phyloP scores from a whole-genome alignment of 2,113 vertebrate species.

The Petromus typicus region DNA sequence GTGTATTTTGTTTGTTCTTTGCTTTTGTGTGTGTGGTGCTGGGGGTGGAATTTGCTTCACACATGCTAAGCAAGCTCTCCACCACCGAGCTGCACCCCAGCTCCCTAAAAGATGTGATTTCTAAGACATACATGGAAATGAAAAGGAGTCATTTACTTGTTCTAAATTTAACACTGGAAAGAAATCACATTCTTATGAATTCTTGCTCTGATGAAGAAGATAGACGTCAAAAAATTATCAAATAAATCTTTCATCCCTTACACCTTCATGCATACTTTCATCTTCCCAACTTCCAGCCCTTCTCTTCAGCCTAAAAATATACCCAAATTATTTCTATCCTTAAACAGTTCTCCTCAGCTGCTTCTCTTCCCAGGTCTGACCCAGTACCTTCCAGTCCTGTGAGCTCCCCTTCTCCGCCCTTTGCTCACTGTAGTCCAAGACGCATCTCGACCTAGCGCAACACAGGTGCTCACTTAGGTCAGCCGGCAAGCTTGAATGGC shows the following conservation, averaged over 20 bases:
- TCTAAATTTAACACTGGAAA: conserved; percentile 59
- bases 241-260: conserved; percentile 42
- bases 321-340: not conserved
- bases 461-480: not conserved
- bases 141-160: not conserved
- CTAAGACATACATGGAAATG: not conserved
- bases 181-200: conserved; percentile 56
- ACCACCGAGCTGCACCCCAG: not conserved
- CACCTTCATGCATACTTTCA: not conserved
- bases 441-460: not conserved
- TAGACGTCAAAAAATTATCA: conserved; percentile 32
- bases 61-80: not conserved
- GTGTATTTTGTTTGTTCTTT: not conserved
- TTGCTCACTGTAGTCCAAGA: not conserved
- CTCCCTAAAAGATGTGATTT: conserved; percentile 10
- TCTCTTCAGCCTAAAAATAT: conserved; percentile 48
- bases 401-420: not conserved
- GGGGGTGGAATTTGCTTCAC: not conserved
- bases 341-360: not conserved
- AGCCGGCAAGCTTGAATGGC: not conserved
- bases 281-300: not conserved
- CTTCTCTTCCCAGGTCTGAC: not conserved
- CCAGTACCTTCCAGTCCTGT: not conserved
- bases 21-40: not conserved
- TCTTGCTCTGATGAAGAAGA: conserved; percentile 50